Base-by-base conservation (phyloP, 2,797 vertebrate species). In the Micrastur ruficollis region DNA sequence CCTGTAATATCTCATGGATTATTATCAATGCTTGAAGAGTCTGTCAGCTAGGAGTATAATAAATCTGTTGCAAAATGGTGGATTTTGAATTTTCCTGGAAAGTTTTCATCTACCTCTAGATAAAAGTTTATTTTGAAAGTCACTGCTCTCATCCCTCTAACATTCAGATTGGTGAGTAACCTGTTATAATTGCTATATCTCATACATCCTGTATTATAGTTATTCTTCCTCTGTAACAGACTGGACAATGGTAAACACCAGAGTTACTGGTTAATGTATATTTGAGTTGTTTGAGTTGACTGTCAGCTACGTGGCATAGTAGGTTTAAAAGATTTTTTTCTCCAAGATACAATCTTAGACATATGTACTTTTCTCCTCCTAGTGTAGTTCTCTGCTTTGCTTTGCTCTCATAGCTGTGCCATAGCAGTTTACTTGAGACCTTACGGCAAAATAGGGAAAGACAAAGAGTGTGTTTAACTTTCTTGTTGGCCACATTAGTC, bases 281-380 rank as follows among this genome's bases (percentile, higher is more conserved):
- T 44, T 62, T 79, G 46, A 72, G 6, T 55, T 44, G 8, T 81
- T 55, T 38, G 63, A 42, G 9, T 11, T 56, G 65, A 50, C 78
- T 61, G 4, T 46, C 44, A n/a, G 26, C 87, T 86, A 3, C 0
- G 1, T 62, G 26, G 4, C 9, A 21, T 6, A 73, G 56, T 26
- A 49, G 29, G 14, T 12, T 81, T 87, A 46, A 73, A 85, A 63
- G 14, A 14, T 58, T 81, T 72, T 81, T 72, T 80, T 9, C 8
- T 14, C 18, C 22, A 32, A 65, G 44, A 42, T 23, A 18, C 1
- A 26, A 6, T 38, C 32, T 71, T 65, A 61, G 62, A 26, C 20
- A 6, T 16, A 8, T 2, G 31, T 21, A 31, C 19, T 9, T 26
- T 58, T 65, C 58, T 49, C 36, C 38, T 76, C 9, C 49, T 42